Base-by-base conservation (phyloP, 2,888 invertebrate genomes). In the Schrankia costaestrigalis region DNA sequence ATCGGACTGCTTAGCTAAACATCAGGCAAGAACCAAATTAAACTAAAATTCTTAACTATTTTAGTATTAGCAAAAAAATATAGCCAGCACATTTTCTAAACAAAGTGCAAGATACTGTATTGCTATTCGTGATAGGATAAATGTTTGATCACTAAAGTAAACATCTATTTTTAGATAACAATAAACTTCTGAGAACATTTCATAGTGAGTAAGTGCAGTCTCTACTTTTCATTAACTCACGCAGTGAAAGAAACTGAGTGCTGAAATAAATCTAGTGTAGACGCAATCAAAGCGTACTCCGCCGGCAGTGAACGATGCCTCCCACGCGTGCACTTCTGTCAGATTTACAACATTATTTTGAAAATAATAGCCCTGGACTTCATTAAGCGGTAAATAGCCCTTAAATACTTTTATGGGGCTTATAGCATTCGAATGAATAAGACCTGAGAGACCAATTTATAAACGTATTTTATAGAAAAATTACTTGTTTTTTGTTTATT, bases 281-380 rank as follows among this genome's bases (percentile, higher is more conserved):
- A 64, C 62, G 69, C 65, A 76, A 76, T 75, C 70, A 73, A 69
- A 60, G 61, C 53, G 55, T 49, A 56, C 56, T 63, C 58, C 51
- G 62, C 40, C 57, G 50, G 44, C 15, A 35, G 46, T 57, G 69
- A 69, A 37, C 28, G 46, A 71, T 71, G 65, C 56, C 55, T 63
- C 74, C 71, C 74, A 60, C 53, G 71, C 62, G 77, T 56, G 61
- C 67, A 38, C 56, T 72, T 67, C 48, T 37, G 40, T 43, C 47
- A 50, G 65, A 71, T 69, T 73, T 71, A 75, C 64, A 56, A 51
- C 61, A 42, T 45, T 72, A 68, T 71, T 66, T 67, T 59, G 61
- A 57, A 67, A 63, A 68, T 69, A 66, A 70, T 57, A 54, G 50
- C 41, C 44, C 35, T 30, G 38, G 44, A 44, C 48, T 65, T 63